phyloP scores from a whole-genome alignment of 2,113 vertebrate species.

The Gymnogyps californianus region DNA sequence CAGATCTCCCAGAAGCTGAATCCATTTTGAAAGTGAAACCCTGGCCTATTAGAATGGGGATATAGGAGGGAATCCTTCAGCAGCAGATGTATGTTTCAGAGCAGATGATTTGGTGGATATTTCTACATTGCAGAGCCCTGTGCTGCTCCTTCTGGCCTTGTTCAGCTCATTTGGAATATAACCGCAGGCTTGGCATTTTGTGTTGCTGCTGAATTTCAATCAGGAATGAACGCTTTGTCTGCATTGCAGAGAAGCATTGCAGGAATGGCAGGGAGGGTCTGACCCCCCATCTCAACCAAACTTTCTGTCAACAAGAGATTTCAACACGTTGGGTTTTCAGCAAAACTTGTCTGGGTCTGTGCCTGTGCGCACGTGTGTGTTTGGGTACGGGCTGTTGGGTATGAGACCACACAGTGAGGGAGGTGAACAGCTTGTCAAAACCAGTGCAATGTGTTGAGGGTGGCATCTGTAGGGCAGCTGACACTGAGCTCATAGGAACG shows the following conservation, averaged over 20 bases:
- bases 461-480: background rate
- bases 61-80: background rate
- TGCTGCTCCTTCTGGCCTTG: background rate
- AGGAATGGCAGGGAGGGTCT: background rate
- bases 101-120: background rate
- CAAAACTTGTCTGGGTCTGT: background rate
- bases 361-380: rapidly evolving
- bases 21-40: background rate
- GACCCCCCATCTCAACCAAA: background rate
- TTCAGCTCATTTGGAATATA: background rate
- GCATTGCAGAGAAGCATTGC: background rate
- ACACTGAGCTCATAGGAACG: background rate
- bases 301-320: background rate
- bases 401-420: background rate
- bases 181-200: background rate
- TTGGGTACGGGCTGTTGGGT: background rate
- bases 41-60: background rate
- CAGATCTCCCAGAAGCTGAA: background rate
- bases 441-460: too few species aligned
- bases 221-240: background rate
- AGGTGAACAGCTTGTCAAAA: background rate
- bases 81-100: background rate
- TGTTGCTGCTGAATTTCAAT: background rate
- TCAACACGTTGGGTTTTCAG: background rate
- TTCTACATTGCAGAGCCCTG: background rate